These are phyloP conservation scores for Drosophila arawakana DNA, from an alignment of 1,140 invertebrate genomes.

Conservation along the genomic window DNA sequence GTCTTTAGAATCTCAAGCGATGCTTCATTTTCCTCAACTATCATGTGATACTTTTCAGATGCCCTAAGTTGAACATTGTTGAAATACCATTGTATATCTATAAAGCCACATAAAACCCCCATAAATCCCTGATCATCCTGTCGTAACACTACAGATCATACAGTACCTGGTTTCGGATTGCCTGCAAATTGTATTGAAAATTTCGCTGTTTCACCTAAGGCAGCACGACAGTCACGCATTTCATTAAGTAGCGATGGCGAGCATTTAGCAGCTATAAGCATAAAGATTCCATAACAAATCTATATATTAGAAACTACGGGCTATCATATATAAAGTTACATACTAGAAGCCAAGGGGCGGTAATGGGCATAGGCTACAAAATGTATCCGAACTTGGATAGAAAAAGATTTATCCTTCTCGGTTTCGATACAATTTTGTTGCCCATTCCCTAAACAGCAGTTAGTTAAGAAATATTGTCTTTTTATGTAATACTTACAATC, in stretches of 20 bases:
- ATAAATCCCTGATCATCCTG: slow-evolving; percentile 18
- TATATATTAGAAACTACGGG: slow-evolving; percentile 57
- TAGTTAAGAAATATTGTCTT: slow-evolving; percentile 5
- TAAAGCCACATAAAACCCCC: slow-evolving; percentile 69
- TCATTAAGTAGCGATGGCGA: slow-evolving; percentile 93
- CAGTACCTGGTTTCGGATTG: slow-evolving; percentile 92
- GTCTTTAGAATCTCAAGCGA: slow-evolving; percentile 89
- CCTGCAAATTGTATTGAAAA: slow-evolving; percentile 93
- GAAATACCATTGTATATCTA: slow-evolving; percentile 95
- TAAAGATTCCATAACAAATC: slow-evolving; percentile 65
- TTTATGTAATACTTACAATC: slow-evolving; percentile 57
- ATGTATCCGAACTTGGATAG: background rate
- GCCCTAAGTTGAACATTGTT: slow-evolving; percentile 92
- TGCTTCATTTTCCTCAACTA: slow-evolving; percentile 89
- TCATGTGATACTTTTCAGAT: slow-evolving; percentile 89
- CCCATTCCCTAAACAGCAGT: background rate
- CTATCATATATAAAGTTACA: slow-evolving; percentile 9
- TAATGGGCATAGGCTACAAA: background rate
- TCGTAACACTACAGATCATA: slow-evolving; percentile 39
- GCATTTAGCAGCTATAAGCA: slow-evolving; percentile 89
- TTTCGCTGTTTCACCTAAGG: slow-evolving; percentile 90
- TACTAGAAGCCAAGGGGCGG: background rate
- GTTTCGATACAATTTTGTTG: too few species aligned
- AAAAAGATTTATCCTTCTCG: too few species aligned
- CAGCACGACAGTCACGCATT: slow-evolving; percentile 89